A percentile compares a stretch with the other conserved stretches of the same genome.
Conservation (phyloP, 2,113 vertebrate genomes). For the Micronycteris hirsuta region DNA sequence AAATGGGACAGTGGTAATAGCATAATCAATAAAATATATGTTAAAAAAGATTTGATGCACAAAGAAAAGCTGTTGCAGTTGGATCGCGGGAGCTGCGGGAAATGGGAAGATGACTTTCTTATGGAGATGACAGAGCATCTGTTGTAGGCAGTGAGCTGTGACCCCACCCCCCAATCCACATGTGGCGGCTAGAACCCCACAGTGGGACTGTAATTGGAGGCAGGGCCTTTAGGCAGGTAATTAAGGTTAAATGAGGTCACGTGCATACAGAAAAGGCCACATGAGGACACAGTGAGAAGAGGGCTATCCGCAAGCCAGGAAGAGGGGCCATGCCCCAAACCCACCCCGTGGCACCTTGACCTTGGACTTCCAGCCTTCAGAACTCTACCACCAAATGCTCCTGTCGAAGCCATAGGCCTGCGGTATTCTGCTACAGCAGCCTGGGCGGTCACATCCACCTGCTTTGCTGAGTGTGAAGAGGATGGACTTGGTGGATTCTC, state of each 20-base stretch:
- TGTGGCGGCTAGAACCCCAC: too few relatives aligned
- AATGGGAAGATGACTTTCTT: not conserved
- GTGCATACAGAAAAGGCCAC: too few relatives aligned
- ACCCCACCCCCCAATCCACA: too few relatives aligned
- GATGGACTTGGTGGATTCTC: not conserved
- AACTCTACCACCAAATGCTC: too few relatives aligned
- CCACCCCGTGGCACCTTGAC: accelerated
- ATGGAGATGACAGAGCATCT: too few relatives aligned
- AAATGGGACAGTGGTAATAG: too few relatives aligned
- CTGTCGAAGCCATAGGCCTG: not conserved
- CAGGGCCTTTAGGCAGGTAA: too few relatives aligned
- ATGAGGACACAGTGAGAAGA: not conserved
- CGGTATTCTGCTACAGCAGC: not conserved
- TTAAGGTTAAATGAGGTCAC: too few relatives aligned
- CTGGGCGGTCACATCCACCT: accelerated
- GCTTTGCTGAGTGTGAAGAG: not conserved
- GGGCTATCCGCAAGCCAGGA: too few relatives aligned
- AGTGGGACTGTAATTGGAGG: too few relatives aligned
- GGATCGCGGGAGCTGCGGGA: not conserved
- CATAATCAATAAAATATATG: too few relatives aligned
- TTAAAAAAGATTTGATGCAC: not conserved
- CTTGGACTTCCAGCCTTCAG: not conserved
- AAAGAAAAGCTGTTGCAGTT: not conserved
- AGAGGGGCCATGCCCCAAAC: too few relatives aligned
- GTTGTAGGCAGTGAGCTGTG: accelerated